Base-by-base conservation (phyloP, 2,113 vertebrate genomes). In the Thamnaconus septentrionalis region DNA sequence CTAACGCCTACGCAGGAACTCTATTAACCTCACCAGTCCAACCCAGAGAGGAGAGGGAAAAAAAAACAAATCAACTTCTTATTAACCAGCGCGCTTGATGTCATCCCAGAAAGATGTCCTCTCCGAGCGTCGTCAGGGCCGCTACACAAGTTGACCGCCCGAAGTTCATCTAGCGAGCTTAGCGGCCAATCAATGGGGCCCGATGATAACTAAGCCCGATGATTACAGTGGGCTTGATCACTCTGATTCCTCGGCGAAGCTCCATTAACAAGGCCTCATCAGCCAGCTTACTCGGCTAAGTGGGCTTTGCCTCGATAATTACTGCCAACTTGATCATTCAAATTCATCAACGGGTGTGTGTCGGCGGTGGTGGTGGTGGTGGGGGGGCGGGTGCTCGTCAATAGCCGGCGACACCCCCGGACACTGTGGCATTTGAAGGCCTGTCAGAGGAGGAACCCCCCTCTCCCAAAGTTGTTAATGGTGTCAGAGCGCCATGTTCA, bases 221-320 rank as follows among this genome's bases (percentile, higher is more conserved):
- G 87, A 89, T 87, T 85, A 87, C 88, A 79, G 87, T 73, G 79
- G 54, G 85, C 85, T 86, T 88, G 88, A 88, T 90, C 82, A 77
- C 77, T 82, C 78, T 64, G 82, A 80, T 82, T 84, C 80, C 73
- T 83, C 75, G 64, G 67, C 81, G 81, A 87, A 85, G 86, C 83
- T 85, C 81, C 83, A 90, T 90, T 90, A 90, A 81, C 81, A 69
- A 78, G 77, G 69, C 80, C 68, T 81, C 84, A 79, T 89, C 86
- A 80, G 80, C 79, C 80, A 68, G 83, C 86, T 87, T 86, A 83
- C 81, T 76, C 70, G 53, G 76, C 86, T 83, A 83, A 86, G 83
- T 82, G 82, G 71, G 80, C 80, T 85, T 71, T 75, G 61, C 82
- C 82, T 87, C 86, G 66, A 90, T 88, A 88, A 87, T 87, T 85